A percentile compares a stretch with the other conserved stretches of the same genome.
Conservation (phyloP, 2,113 vertebrate genomes). For the Numenius arquata region DNA sequence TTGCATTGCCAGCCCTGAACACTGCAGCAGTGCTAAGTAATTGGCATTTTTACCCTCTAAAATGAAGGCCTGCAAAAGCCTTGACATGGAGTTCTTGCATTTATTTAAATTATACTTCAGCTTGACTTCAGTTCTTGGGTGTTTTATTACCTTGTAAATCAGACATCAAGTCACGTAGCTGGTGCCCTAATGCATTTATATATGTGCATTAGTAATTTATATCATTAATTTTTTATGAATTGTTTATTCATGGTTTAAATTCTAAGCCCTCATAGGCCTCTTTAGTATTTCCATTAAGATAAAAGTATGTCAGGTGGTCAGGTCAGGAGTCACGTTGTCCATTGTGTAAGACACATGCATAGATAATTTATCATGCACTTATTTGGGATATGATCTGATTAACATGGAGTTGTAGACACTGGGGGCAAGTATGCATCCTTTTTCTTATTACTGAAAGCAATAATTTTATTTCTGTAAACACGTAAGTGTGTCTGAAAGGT, state of each 20-base stretch:
- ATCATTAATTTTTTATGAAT: neutral
- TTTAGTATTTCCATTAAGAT: neutral
- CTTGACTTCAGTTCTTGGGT: neutral
- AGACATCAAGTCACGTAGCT: neutral
- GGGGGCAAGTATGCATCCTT: neutral
- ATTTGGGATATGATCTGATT: neutral
- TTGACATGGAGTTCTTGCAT: neutral
- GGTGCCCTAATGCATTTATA: neutral
- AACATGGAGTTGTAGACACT: neutral
- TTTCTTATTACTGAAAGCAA: neutral
- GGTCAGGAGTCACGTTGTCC: neutral
- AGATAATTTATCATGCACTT: neutral
- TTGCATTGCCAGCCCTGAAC: neutral
- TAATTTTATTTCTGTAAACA: neutral
- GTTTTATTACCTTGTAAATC: neutral
- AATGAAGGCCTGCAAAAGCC: neutral
- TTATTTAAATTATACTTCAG: neutral
- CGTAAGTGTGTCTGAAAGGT: neutral
- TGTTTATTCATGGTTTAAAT: slow-evolving; percentile 11
- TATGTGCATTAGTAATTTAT: neutral
- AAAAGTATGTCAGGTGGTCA: neutral
- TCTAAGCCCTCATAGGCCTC: neutral
- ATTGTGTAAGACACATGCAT: neutral
- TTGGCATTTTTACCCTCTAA: neutral
- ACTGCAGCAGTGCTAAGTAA: neutral